Base-by-base conservation (phyloP, 2,888 invertebrate genomes). In the Myathropa florea region DNA sequence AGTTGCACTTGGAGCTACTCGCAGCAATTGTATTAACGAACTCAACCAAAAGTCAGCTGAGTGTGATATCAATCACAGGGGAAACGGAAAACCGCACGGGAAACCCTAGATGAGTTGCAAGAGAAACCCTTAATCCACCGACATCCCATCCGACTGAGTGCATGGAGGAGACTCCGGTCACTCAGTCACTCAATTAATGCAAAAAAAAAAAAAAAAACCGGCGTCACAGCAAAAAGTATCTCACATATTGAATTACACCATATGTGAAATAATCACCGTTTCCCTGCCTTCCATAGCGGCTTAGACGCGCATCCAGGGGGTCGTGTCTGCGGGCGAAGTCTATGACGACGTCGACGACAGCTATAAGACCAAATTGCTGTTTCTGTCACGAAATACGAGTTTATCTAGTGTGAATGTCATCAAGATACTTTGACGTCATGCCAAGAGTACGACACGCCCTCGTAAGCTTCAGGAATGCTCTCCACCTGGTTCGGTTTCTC, bases 341-440 rank as follows among this genome's bases (percentile, higher is more conserved):
- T 18, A 46, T 46, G 46, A 21, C 46, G 46, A 46, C 46, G 6
- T 0, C 4, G 46, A 46, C n/a, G 46, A 0, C 46, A 18, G 53
- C 36, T 46, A 26, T 39, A 64, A 72, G 72, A 67, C 79, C 46
- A 46, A 79, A 83, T 55, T 63, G 33, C 10, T 61, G 57, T 36
- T 18, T 46, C 7, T 39, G 33, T 55, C 72, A 64, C 39, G 24
- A 28, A 65, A 81, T 46, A 36, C 70, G 21, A 55, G 24, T 53
- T 21, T 23, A 21, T 30, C 28, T 14, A 61, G 57, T 77, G 82
- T 78, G 64, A 68, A 63, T 75, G 24, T 61, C 73, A 80, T 23
- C 26, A 72, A 55, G 28, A 78, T 68, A 65, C 76, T 73, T 85
- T 85, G 85, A 85, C 85, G 85, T 85, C 85, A 85, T 77, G 77